phyloP scores from a whole-genome alignment of 2,888 invertebrate genomes.

The Scrobipalpa atriplicella region DNA sequence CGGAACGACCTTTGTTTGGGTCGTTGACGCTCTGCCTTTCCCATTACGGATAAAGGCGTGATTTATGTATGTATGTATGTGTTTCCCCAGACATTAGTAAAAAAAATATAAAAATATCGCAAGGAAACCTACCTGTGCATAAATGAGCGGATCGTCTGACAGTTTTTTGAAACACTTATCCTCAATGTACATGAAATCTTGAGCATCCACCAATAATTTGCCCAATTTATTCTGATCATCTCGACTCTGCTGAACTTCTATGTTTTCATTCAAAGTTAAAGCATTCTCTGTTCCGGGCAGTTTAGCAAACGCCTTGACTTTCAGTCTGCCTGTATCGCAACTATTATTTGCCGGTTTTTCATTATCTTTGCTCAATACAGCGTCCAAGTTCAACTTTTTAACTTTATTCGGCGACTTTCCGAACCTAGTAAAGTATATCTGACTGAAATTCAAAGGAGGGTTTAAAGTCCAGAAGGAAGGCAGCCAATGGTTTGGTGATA shows the following conservation, averaged over 20 bases:
- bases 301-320: background rate
- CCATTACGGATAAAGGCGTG: no score
- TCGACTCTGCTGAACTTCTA: background rate
- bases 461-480: background rate
- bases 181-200: background rate
- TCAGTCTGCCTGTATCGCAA: background rate
- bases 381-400: background rate
- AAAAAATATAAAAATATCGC: background rate
- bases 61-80: no score
- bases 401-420: background rate
- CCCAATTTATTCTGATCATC: background rate
- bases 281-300: background rate
- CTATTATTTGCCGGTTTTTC: no score
- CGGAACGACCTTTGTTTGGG: no score
- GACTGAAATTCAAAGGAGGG: background rate
- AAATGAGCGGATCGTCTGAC: slow-evolving; percentile 15
- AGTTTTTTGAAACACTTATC: slow-evolving; percentile 22
- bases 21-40: no score
- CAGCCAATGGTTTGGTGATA: background rate
- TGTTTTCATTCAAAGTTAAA: background rate
- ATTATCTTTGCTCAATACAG: background rate
- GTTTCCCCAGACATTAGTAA: no score
- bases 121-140: slow-evolving; percentile 17
- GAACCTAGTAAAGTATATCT: background rate
- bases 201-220: background rate